A percentile compares a stretch with the other conserved stretches of the same genome.
Conservation (phyloP, 2,888 invertebrate species). For the Bellardia bayeri region DNA sequence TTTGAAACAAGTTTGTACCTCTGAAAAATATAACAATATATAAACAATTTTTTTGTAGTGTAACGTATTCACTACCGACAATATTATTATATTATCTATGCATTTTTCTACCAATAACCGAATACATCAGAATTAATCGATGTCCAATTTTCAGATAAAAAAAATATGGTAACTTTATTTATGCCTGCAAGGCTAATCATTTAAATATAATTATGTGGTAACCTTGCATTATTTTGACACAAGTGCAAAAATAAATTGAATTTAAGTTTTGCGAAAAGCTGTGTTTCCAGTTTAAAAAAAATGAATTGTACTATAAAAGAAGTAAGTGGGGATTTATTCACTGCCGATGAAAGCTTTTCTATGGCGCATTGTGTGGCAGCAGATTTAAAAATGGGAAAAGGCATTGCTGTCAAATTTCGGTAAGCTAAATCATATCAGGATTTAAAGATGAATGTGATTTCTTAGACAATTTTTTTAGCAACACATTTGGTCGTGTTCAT, state of each 20-base stretch:
- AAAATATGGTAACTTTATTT: too few species aligned
- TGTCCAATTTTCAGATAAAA: too few species aligned
- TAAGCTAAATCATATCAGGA: conserved; percentile 53
- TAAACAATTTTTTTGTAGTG: too few species aligned
- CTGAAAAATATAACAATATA: too few species aligned
- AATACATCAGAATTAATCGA: too few species aligned
- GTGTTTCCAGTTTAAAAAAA: neutral
- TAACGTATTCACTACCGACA: too few species aligned
- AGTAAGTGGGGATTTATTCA: conserved; percentile 85
- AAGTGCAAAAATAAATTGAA: neutral
- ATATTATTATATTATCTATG: too few species aligned
- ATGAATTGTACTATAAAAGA: conserved; percentile 80
- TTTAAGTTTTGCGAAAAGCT: neutral
- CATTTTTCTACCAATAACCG: too few species aligned
- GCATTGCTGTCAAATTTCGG: conserved; percentile 85
- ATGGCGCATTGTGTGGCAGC: conserved; percentile 86
- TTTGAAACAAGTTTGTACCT: too few species aligned
- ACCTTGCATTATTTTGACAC: neutral
- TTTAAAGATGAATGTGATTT: neutral
- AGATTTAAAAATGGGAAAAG: conserved; percentile 86
- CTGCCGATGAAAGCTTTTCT: conserved; percentile 83
- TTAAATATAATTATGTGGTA: neutral
- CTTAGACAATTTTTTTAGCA: conserved; percentile 72
- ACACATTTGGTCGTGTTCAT: conserved; percentile 80
- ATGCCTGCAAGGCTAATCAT: too few species aligned